Percentiles rank a stretch among this genome's conserved stretches.
phyloP scores from a whole-genome alignment of 1,140 invertebrate species.

The Penaeus indicus region DNA sequence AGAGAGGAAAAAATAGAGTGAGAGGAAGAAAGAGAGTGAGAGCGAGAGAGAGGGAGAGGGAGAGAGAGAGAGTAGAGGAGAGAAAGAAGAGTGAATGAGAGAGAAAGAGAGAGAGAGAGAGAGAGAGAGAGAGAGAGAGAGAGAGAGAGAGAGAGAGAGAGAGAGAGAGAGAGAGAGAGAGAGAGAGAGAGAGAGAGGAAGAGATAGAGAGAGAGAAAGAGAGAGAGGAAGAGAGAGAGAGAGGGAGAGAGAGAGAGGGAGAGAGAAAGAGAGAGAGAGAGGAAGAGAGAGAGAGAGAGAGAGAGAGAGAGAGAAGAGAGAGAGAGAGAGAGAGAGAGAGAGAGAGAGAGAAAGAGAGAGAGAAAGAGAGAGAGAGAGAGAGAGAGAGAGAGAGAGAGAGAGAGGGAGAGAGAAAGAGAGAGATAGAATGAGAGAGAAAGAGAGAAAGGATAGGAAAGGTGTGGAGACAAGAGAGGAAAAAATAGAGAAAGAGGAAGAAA shows the following conservation, averaged over 20 bases:
- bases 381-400: neutral
- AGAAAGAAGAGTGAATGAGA: too few species aligned
- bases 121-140: too few species aligned
- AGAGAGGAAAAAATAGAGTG: neutral
- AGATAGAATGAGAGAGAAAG: neutral
- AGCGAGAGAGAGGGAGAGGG: neutral
- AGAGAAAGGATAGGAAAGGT: neutral
- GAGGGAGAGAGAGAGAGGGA: neutral
- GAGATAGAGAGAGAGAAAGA: conserved; percentile 28
- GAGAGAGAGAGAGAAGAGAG: neutral
- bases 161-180: neutral
- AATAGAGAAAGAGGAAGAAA: neutral
- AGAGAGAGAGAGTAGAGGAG: neutral
- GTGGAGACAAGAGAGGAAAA: conserved; percentile 3
- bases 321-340: neutral
- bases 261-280: neutral
- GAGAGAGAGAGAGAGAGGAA: conserved; percentile 10
- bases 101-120: too few species aligned
- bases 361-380: neutral
- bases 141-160: neutral
- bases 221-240: neutral
- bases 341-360: neutral
- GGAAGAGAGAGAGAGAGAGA: neutral
- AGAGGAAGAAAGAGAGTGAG: neutral
- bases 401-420: neutral